These are phyloP conservation scores for Marasmarcha lunaedactyla DNA, from an alignment of 2,888 invertebrate species.

Conservation along the genomic window DNA sequence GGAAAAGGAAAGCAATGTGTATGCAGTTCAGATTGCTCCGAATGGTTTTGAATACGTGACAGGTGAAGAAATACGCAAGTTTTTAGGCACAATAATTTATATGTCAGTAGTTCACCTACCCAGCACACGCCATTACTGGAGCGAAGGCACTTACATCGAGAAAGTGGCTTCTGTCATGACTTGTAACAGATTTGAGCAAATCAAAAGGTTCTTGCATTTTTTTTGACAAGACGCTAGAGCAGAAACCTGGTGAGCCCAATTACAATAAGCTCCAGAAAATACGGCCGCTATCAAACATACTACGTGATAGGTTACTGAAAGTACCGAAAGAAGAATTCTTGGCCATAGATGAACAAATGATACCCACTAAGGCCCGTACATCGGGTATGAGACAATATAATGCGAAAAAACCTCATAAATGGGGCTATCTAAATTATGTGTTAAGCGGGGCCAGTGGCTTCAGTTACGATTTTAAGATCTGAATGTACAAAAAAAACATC, in stretches of 20 bases:
- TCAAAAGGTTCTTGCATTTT: conserved; percentile 9
- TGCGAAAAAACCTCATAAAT: conserved; percentile 21
- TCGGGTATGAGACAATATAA: conserved; percentile 17
- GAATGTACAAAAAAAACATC: too few species aligned
- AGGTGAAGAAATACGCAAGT: conserved; percentile 12
- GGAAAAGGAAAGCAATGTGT: neutral
- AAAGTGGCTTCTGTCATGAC: too few species aligned
- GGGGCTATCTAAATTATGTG: conserved; percentile 20
- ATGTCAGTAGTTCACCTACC: conserved; percentile 19
- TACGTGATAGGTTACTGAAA: conserved; percentile 12
- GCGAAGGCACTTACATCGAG: too few species aligned
- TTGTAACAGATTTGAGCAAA: too few species aligned
- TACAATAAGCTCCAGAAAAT: conserved; percentile 25
- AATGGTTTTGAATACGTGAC: conserved; percentile 7
- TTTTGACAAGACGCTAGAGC: conserved; percentile 6
- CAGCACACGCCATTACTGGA: conserved; percentile 18
- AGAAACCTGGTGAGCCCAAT: conserved; percentile 6
- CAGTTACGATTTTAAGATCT: conserved; percentile 20
- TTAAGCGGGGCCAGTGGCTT: conserved; percentile 18
- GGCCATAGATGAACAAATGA: too few species aligned
- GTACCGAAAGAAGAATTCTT: conserved; percentile 27
- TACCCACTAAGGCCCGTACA: conserved; percentile 21
- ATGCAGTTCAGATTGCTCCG: neutral
- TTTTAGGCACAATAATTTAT: too few species aligned
- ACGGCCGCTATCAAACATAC: conserved; percentile 15